Conservation (phyloP, 2,888 invertebrate genomes). For the Athripsodes cinereus region DNA sequence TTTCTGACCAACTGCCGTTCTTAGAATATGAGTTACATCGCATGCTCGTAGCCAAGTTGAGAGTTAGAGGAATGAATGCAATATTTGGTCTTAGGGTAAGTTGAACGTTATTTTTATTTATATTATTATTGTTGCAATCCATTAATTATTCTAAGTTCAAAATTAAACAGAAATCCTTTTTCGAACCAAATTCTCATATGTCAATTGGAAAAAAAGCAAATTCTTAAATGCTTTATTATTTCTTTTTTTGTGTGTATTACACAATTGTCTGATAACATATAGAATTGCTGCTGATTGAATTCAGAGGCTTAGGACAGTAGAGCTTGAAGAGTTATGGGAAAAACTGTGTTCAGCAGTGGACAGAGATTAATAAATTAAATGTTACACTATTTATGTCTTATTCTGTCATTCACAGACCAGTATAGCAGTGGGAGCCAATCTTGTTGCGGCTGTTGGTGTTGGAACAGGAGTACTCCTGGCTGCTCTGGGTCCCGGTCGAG, state of each 20-base stretch:
- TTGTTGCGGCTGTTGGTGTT: constrained; percentile 82
- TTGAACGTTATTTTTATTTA: not conserved
- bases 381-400: not conserved
- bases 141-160: too few relatives aligned
- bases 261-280: too few relatives aligned
- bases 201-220: too few relatives aligned
- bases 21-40: constrained; percentile 93
- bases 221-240: too few relatives aligned
- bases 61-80: constrained; percentile 93
- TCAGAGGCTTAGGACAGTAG: too few relatives aligned
- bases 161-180: too few relatives aligned
- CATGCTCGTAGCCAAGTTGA: constrained; percentile 81
- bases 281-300: too few relatives aligned
- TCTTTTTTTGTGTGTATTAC: too few relatives aligned
- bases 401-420: constrained; percentile 52
- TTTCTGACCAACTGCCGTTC: constrained; percentile 92
- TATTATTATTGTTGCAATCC: not conserved
- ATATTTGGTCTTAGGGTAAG: constrained; percentile 73
- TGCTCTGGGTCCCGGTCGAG: constrained; percentile 69
- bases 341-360: too few relatives aligned
- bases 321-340: too few relatives aligned
- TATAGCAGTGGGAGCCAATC: constrained; percentile 78
- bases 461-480: constrained; percentile 78
- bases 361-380: not conserved
- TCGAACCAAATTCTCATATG: too few relatives aligned